These are phyloP conservation scores for Arenicola marina DNA, from an alignment of 2,888 invertebrate genomes.

Conservation along the genomic window DNA sequence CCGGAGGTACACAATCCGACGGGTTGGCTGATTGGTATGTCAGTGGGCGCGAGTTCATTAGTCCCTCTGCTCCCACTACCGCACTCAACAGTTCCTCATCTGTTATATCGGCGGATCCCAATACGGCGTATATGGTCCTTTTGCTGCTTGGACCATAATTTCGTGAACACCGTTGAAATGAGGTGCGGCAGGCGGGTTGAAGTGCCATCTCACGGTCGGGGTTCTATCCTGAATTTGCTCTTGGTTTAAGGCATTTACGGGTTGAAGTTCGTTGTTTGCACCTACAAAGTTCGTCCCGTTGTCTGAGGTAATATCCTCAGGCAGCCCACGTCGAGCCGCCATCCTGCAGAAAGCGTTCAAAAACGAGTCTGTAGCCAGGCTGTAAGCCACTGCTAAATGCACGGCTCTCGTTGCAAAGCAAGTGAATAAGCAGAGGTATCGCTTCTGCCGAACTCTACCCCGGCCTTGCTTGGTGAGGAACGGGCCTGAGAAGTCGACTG, in stretches of 20 bases:
- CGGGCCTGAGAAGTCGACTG: slow-evolving; percentile 34
- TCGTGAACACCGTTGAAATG: slow-evolving; percentile 3
- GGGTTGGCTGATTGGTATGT: background rate
- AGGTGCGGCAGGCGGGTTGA: background rate
- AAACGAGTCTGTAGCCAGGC: background rate
- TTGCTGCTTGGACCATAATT: background rate
- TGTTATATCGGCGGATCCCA: background rate
- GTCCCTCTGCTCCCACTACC: background rate
- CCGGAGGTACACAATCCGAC: background rate
- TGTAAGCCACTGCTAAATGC: background rate
- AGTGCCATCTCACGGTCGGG: background rate
- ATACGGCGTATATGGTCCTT: background rate
- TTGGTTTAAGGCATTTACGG: background rate
- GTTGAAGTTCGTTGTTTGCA: slow-evolving; percentile 5
- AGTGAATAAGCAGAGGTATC: slow-evolving; percentile 5
- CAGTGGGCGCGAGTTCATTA: background rate
- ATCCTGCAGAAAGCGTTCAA: slow-evolving; percentile 5
- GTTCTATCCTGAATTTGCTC: background rate
- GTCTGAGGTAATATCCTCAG: background rate
- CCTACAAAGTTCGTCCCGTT: slow-evolving; percentile 10
- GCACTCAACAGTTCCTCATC: slow-evolving; percentile 1
- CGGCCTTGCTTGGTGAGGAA: slow-evolving; percentile 19
- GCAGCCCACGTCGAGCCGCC: slow-evolving; percentile 1
- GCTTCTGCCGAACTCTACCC: background rate
- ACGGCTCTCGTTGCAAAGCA: background rate